These are phyloP conservation scores for Akabosia matsudoensis DNA, from an alignment of 1,140 invertebrate species.

Conservation along the genomic window DNA sequence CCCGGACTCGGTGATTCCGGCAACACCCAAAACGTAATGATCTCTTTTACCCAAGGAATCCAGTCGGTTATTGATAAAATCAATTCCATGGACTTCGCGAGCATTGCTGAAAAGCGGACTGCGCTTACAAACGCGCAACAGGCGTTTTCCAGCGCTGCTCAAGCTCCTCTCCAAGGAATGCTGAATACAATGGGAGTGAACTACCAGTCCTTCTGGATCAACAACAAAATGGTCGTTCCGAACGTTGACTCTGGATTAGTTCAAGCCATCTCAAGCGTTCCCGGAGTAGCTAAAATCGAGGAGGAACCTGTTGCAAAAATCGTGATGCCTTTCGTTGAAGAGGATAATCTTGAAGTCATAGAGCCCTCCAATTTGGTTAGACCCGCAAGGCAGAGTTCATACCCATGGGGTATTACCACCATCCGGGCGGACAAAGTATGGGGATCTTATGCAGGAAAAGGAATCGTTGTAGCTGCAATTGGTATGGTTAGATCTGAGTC, in stretches of 20 bases:
- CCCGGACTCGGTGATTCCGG: neutral
- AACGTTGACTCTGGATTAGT: neutral
- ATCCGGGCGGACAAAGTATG: neutral
- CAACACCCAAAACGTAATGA: neutral
- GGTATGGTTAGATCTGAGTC: too few species aligned
- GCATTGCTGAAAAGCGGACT: neutral
- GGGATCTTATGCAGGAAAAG: neutral
- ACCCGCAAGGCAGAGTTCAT: neutral
- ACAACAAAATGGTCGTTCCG: neutral
- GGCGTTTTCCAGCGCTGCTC: neutral
- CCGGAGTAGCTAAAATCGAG: neutral
- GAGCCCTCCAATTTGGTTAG: neutral
- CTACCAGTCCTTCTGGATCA: conserved; percentile 13
- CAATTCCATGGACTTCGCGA: neutral
- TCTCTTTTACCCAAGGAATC: conserved; percentile 3
- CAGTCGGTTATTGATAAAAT: neutral
- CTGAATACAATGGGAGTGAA: neutral
- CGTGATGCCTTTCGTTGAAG: neutral
- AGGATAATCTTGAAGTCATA: neutral
- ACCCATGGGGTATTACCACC: neutral
- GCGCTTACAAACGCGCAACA: neutral
- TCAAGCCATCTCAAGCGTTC: neutral
- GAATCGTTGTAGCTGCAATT: neutral
- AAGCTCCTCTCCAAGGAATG: neutral
- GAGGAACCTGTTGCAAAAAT: neutral